Evolutionary conservation across 2,797 vertebrate species (phyloP).

Genomic region (Lagothrix lagotricha): DNA sequence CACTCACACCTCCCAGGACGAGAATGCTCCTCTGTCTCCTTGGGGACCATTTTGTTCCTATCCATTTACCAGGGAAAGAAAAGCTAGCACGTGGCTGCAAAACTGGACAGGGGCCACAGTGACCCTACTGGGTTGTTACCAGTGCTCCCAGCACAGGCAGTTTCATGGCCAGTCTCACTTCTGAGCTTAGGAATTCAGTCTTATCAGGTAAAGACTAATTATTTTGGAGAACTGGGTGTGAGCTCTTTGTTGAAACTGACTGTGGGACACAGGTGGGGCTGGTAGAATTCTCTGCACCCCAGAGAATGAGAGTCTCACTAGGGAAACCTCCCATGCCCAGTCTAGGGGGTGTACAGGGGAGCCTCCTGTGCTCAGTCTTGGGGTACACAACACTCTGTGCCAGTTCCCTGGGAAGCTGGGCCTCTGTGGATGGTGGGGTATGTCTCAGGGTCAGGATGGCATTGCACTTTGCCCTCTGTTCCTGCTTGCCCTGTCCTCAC

Average conservation of each 20-base stretch:
- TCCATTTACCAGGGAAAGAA: not conserved
- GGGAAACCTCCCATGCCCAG: too few relatives aligned
- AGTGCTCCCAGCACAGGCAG: not conserved
- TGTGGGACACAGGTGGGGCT: not conserved
- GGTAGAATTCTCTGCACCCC: not conserved
- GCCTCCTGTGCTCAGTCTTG: not conserved
- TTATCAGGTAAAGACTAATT: not conserved
- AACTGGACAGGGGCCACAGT: not conserved
- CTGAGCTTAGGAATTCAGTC: not conserved
- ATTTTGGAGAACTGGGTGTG: not conserved
- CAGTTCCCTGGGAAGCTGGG: not conserved
- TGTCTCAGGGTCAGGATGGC: not conserved
- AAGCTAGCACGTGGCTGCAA: not conserved
- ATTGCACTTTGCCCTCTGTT: not conserved
- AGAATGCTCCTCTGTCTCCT: too few relatives aligned
- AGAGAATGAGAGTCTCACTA: not conserved
- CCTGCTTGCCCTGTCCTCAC: not conserved
- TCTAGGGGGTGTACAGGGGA: not conserved
- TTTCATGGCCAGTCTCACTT: not conserved
- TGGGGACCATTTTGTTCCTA: not conserved
- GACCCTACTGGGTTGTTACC: not conserved
- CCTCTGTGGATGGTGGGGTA: not conserved
- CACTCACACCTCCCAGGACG: too few relatives aligned
- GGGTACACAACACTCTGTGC: not conserved
- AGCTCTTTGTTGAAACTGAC: not conserved